These are phyloP conservation scores for Catharus minimus DNA, from an alignment of 2,113 vertebrate genomes.

Conservation along the genomic window DNA sequence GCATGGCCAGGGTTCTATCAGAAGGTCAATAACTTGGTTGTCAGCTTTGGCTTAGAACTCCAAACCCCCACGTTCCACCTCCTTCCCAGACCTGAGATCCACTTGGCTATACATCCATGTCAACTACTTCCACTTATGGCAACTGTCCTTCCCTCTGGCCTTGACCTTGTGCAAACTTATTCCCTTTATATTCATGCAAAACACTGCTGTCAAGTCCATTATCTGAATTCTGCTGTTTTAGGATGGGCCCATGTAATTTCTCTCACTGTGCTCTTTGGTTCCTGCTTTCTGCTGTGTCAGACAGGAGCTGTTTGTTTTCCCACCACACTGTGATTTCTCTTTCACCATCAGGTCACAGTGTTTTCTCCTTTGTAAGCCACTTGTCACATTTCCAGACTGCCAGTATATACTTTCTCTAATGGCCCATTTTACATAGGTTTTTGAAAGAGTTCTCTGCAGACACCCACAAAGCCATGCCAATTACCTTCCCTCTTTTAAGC, in stretches of 20 bases:
- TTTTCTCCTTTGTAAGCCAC: background rate
- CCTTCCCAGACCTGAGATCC: background rate
- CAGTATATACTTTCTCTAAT: background rate
- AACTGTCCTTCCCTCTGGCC: background rate
- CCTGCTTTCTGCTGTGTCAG: background rate
- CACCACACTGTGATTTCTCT: background rate
- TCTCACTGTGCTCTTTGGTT: background rate
- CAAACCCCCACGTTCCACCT: background rate
- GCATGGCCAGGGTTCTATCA: fast-evolving
- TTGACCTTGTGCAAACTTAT: background rate
- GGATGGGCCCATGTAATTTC: background rate
- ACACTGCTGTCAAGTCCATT: background rate
- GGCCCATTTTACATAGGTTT: background rate
- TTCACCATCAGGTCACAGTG: background rate
- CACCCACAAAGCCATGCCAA: background rate
- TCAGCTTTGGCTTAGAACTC: background rate
- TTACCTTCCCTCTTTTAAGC: background rate
- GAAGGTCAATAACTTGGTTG: background rate
- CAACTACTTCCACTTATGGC: background rate
- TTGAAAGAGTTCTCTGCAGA: background rate
- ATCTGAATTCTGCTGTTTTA: background rate
- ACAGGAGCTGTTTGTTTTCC: background rate
- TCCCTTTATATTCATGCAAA: background rate
- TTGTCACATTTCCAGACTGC: background rate
- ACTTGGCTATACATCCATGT: background rate